Evolutionary conservation across 2,113 vertebrate genomes (phyloP).

Genomic region (Beaufortia kweichowensis): DNA sequence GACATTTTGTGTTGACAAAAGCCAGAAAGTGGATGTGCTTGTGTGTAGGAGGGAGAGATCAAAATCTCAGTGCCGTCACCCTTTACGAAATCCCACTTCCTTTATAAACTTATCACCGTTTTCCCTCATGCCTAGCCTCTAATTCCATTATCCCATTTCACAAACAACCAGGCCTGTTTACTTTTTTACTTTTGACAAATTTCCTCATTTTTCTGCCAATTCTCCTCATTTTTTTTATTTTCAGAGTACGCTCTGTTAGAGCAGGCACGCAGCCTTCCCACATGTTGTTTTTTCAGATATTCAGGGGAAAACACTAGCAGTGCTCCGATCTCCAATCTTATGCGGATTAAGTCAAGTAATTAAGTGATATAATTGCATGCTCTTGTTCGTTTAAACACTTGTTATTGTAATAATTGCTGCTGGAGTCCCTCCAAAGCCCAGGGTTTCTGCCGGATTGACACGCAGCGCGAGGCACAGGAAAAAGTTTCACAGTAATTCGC

Average conservation of each 20-base stretch:
- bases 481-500: slow-evolving; percentile 30
- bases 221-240: too few species aligned
- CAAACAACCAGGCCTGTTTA: slow-evolving; percentile 32
- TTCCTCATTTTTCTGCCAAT: slow-evolving; percentile 16
- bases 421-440: slow-evolving; percentile 55
- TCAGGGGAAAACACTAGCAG: slow-evolving; percentile 12
- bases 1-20: slow-evolving; percentile 25
- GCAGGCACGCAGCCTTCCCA: neutral
- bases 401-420: slow-evolving; percentile 60
- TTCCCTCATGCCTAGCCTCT: slow-evolving; percentile 2
- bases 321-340: slow-evolving; percentile 48
- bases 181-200: slow-evolving; percentile 30
- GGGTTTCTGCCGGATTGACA: slow-evolving; percentile 17
- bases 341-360: slow-evolving; percentile 59
- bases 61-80: neutral
- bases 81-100: neutral
- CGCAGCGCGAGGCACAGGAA: neutral
- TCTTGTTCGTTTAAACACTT: slow-evolving; percentile 54
- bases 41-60: neutral
- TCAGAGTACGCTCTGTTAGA: neutral
- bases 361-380: slow-evolving; percentile 58
- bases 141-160: slow-evolving; percentile 33
- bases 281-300: slow-evolving; percentile 22
- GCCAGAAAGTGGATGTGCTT: slow-evolving; percentile 9
- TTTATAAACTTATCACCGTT: neutral